phyloP scores from a whole-genome alignment of 2,113 vertebrate genomes.

The Oncorhynchus masou region DNA sequence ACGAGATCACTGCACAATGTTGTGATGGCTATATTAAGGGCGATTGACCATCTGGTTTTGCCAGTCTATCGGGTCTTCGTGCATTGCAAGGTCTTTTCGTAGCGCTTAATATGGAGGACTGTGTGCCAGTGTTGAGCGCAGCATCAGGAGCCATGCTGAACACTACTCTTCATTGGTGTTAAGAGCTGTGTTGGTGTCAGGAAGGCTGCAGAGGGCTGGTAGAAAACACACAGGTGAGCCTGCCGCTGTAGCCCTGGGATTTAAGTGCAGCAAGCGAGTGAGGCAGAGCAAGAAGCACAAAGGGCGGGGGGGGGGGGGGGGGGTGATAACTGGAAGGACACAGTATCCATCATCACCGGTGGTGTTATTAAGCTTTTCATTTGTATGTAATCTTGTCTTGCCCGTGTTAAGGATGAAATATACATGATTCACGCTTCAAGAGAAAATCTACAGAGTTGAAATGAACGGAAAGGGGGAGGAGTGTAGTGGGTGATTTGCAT shows the following conservation, averaged over 20 bases:
- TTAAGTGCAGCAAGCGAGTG: neutral
- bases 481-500: conserved; percentile 5
- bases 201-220: too few species aligned
- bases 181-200: too few species aligned
- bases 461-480: neutral
- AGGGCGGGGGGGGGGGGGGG: conserved; percentile 3
- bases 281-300: neutral
- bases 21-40: too few species aligned
- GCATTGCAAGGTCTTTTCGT: too few species aligned
- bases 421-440: conserved; percentile 36
- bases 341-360: conserved; percentile 28
- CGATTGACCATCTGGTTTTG: too few species aligned
- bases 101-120: too few species aligned
- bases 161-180: too few species aligned
- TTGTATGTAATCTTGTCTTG: neutral
- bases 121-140: too few species aligned
- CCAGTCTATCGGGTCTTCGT: too few species aligned
- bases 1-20: neutral
- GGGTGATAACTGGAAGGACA: conserved; percentile 11
- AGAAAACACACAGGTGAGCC: too few species aligned
- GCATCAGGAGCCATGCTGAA: too few species aligned
- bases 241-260: too few species aligned
- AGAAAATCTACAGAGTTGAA: neutral
- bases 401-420: conserved; percentile 35
- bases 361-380: conserved; percentile 47